phyloP scores from a whole-genome alignment of 2,113 vertebrate genomes.

The Rutilus rutilus region DNA sequence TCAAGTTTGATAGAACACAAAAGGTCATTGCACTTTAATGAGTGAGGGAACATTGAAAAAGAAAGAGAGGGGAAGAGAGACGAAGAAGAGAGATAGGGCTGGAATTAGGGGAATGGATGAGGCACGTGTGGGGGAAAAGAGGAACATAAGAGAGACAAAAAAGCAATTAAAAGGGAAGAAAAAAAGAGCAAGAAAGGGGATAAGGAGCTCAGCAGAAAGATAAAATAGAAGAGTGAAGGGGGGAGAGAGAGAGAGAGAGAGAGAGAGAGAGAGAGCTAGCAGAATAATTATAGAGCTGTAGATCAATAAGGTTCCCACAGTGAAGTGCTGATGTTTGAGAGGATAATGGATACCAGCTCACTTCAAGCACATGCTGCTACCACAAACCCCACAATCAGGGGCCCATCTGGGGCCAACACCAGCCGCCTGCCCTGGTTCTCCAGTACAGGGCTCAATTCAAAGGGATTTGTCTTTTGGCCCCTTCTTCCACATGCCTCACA shows the following conservation, averaged over 20 bases:
- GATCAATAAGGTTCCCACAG: constrained; percentile 83
- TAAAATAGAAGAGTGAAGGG: not conserved
- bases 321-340: constrained; percentile 70
- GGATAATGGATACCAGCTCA: constrained; percentile 77
- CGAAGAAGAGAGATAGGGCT: not conserved
- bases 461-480: not conserved
- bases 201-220: constrained; percentile 26
- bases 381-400: constrained; percentile 41
- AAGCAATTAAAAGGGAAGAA: constrained; percentile 47
- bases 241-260: not conserved
- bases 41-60: constrained; percentile 9
- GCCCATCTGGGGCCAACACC: constrained; percentile 31
- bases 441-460: not conserved
- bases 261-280: constrained; percentile 11
- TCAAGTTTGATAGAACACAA: constrained; percentile 11
- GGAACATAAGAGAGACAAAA: constrained; percentile 43
- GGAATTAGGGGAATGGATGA: constrained; percentile 31
- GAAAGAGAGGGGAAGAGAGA: constrained; percentile 12
- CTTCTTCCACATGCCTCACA: not conserved
- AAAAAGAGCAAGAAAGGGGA: constrained; percentile 8
- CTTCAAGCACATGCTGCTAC: constrained; percentile 53
- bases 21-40: constrained; percentile 8
- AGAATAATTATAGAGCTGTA: constrained; percentile 72
- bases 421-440: constrained; percentile 17
- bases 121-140: constrained; percentile 46